Base-by-base conservation (phyloP, 2,888 invertebrate genomes). In the Pandemis cinnamomeana region DNA sequence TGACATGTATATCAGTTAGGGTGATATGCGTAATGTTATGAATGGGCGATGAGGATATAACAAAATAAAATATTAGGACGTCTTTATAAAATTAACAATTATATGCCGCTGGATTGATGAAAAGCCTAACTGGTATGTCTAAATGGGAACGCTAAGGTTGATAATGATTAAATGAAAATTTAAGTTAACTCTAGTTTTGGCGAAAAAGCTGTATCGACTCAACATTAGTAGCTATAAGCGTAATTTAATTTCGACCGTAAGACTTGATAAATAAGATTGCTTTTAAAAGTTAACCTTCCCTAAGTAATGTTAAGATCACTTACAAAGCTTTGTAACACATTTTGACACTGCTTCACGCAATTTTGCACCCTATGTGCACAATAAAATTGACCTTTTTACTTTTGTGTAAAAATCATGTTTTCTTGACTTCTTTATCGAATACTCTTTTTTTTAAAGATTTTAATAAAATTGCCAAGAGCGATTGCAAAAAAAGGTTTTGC, bases 161-260 rank as follows among this genome's bases (percentile, higher is more conserved):
- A 61, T 10, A n/a, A 66, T 58, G 58, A 27, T 58, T 58, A 11
- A 5, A 36, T 36, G 27, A 27, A 58, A 20, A 20, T 55, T 36
- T 55, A 55, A 20, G 13, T 51, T 55, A 55, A 7, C 7, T 55
- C 15, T 55, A 55, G 5, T 27, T 58, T 58, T 10, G 3, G 51
- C 7, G 15, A 55, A 20, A 55, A 55, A 58, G 58, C 58, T 58
- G 58, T n/a, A 58, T 58, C 10, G 11, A 11, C 58, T 58, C 58
- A 27, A 58, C 27, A 27, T 58, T 10, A 11, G 27, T 58, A 7
- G 20, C 41, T 5, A 36, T 63, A 63, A 63, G 63, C 44, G 7
- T 58, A 27, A 27, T 46, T 51, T 55, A 63, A 68, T 62, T 58
- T 63, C 55, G 7, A 68, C 42, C 51, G 13, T 72, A 72, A 58